Evolutionary conservation across 2,113 vertebrate genomes (phyloP), one percentile per base, ranked within the genome.

Genomic region (Myodes glareolus): DNA sequence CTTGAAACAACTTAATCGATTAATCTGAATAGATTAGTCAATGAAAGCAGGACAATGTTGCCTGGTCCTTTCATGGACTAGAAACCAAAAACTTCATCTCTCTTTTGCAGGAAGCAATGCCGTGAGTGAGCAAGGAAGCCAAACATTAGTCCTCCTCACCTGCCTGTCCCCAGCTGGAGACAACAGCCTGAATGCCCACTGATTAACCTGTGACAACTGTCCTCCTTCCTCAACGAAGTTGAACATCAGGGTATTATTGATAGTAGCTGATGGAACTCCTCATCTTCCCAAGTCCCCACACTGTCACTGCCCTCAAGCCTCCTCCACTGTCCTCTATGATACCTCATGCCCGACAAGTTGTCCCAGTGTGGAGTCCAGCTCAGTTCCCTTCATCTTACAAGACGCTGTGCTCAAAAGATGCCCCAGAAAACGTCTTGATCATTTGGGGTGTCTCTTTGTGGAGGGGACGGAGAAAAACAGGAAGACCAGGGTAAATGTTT

Each of bases 81-180:
- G 63, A 94, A 88, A 91, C 65, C 75, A n/a, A 19, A 91, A 84
- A 5, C n/a, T 50, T 5, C 31, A 33, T 36, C 17, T 91, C 61
- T 42, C 73, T 81, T 63, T 33, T 42, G 33, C 36, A 67, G 21
- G 36, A 80, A 14, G 23, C 58, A 39, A 17, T 3, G 25, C 36
- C 39, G 42, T 4, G 29, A 2, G 55, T 11, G 19, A 55, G 19
- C 29, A 70, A 13, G 67, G 65, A 0, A 78, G 47, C 23, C 36
- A 75, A 77, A 39, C 25, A 13, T n/a, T 33, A 58, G 11, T 75
- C 36, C 29, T 4, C 12, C 55, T 84, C 33, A 29, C 33, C 33
- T 68, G 27, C n/a, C 55, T 25, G 19, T 47, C 42, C 68, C 19
- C 55, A 55, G 29, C 3, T 55, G 95, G 39, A 85, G 84, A 77